Conservation (phyloP, 2,888 invertebrate species). For the Tanytarsus gracilentus region DNA sequence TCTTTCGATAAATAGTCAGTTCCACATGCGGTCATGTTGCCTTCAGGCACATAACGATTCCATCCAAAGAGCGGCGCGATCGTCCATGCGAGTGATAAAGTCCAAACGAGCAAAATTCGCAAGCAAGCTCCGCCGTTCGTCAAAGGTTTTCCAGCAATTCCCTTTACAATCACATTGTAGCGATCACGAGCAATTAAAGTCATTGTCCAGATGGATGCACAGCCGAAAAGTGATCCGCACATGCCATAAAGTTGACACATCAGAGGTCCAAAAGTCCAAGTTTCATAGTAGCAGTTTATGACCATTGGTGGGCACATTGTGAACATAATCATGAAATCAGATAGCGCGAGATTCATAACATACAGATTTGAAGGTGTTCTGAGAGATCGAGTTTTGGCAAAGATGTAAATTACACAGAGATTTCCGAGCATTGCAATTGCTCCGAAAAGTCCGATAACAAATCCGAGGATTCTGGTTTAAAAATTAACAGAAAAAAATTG, state of each 20-base stretch:
- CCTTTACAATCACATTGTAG: constrained; percentile 58
- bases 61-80: constrained; percentile 53
- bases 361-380: constrained; percentile 86
- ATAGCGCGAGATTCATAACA: constrained; percentile 84
- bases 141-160: constrained; percentile 50
- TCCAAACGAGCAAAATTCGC: constrained; percentile 50
- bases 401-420: constrained; percentile 42
- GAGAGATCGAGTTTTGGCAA: constrained; percentile 45
- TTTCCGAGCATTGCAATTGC: constrained; percentile 40
- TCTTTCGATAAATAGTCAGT: constrained; percentile 49
- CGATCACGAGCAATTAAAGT: constrained; percentile 55
- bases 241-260: constrained; percentile 39
- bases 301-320: constrained; percentile 62
- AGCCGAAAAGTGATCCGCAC: constrained; percentile 55
- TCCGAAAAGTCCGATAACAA: neutral
- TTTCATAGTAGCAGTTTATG: constrained; percentile 71
- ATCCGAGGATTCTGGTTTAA: neutral
- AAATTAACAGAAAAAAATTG: no score
- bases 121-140: constrained; percentile 47
- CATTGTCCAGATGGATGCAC: constrained; percentile 59
- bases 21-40: constrained; percentile 58
- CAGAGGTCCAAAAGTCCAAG: constrained; percentile 44
- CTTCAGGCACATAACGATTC: constrained; percentile 58
- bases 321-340: constrained; percentile 84
- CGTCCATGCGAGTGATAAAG: constrained; percentile 48